A percentile compares a stretch with the other conserved stretches of the same genome.
Evolutionary conservation across 1,140 invertebrate species (phyloP).

Genomic region (Penaeus vannamei): DNA sequence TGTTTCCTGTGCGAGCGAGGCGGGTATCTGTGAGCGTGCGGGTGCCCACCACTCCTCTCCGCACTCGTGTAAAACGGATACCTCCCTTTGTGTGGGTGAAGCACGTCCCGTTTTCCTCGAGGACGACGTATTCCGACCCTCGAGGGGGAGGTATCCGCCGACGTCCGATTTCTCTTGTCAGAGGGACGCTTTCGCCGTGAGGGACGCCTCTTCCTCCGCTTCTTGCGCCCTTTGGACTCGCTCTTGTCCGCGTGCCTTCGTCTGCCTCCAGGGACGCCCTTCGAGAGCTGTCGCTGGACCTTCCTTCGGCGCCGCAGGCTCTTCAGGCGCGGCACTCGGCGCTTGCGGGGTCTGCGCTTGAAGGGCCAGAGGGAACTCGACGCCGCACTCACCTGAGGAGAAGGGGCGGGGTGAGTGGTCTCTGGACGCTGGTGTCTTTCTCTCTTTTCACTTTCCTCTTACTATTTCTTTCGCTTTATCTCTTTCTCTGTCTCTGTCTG

Average conservation of each 20-base stretch:
- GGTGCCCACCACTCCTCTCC: too few relatives aligned
- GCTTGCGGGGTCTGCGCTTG: background rate
- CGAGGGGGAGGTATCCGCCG: background rate
- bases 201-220: background rate
- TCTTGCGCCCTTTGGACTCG: background rate
- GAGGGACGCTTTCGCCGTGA: background rate
- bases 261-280: too few relatives aligned
- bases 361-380: slow-evolving; percentile 13
- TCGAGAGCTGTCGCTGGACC: too few relatives aligned
- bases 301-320: too few relatives aligned
- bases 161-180: background rate
- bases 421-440: too few relatives aligned
- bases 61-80: too few relatives aligned
- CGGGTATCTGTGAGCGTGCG: too few relatives aligned
- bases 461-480: slow-evolving; percentile 3
- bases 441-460: background rate
- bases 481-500: background rate
- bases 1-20: too few relatives aligned
- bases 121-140: background rate
- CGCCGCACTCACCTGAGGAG: slow-evolving; percentile 12
- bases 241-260: background rate
- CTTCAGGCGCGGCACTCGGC: background rate
- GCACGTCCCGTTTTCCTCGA: background rate
- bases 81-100: background rate
- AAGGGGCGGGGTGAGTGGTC: background rate